phyloP scores from a whole-genome alignment of 2,888 invertebrate species.

The Halocaridina rubra region DNA sequence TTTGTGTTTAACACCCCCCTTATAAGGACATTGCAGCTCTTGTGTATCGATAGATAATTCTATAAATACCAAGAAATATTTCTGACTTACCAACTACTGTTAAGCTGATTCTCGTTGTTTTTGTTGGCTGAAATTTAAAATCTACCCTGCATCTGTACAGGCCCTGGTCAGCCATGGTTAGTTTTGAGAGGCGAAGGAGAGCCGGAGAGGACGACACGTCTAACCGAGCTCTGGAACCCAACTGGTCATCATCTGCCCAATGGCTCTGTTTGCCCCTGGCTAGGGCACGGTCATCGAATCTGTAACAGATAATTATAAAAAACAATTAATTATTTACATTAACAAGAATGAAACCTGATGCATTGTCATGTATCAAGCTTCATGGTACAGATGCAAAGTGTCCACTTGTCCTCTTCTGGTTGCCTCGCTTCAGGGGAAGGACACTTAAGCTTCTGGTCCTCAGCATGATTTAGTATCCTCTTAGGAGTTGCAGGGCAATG shows the following conservation, averaged over 20 bases:
- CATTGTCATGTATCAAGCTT: neutral
- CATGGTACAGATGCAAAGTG: too few species aligned
- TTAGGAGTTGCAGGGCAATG: too few species aligned
- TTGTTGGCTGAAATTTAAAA: slow-evolving; percentile 56
- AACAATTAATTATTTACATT: neutral
- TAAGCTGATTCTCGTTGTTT: slow-evolving; percentile 54
- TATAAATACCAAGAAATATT: too few species aligned
- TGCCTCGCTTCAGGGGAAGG: too few species aligned
- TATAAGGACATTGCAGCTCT: too few species aligned
- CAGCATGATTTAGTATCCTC: too few species aligned
- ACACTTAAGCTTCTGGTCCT: too few species aligned
- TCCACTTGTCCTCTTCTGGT: too few species aligned
- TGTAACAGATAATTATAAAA: neutral
- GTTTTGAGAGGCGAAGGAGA: slow-evolving; percentile 13
- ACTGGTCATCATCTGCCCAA: slow-evolving; percentile 24
- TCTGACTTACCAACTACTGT: slow-evolving; percentile 48
- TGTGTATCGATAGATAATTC: too few species aligned
- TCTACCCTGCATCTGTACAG: slow-evolving; percentile 57
- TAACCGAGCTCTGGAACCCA: slow-evolving; percentile 41
- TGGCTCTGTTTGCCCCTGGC: neutral
- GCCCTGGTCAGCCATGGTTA: slow-evolving; percentile 43
- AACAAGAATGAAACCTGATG: neutral
- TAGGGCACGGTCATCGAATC: slow-evolving; percentile 29
- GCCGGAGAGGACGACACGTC: slow-evolving; percentile 45
- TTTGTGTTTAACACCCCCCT: too few species aligned